phyloP scores from a whole-genome alignment of 2,113 vertebrate genomes.

The Megaceryle torquata region DNA sequence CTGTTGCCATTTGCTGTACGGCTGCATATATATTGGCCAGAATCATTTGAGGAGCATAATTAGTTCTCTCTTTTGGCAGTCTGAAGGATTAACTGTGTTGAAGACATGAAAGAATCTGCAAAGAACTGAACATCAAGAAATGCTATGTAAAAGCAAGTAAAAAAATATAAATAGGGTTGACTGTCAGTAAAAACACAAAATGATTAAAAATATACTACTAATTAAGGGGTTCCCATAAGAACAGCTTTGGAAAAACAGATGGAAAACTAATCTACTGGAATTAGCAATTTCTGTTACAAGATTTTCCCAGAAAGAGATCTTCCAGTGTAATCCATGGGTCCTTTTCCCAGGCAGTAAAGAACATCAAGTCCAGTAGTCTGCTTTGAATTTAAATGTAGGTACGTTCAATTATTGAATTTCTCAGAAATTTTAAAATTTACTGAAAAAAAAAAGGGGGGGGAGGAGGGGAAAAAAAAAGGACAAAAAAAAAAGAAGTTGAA shows the following conservation, averaged over 20 bases:
- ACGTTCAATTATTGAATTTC: neutral
- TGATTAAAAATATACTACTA: slow-evolving; percentile 12
- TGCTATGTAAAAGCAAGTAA: neutral
- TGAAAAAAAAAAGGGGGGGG: neutral
- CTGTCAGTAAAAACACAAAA: neutral
- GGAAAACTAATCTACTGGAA: slow-evolving; percentile 44
- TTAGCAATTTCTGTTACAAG: slow-evolving; percentile 20
- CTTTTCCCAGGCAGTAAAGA: slow-evolving; percentile 1
- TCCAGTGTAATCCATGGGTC: neutral
- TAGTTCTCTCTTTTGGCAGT: neutral
- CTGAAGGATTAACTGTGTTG: neutral
- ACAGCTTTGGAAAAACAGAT: neutral
- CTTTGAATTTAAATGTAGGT: neutral
- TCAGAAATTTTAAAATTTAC: neutral
- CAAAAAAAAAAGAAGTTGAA: neutral
- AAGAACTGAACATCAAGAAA: neutral
- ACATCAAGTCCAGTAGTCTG: neutral
- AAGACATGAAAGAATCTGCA: neutral
- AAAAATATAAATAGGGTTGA: neutral
- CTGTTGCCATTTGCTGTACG: neutral
- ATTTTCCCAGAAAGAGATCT: slow-evolving; percentile 25
- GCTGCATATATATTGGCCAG: neutral
- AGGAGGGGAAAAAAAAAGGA: no score
- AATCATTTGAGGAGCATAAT: neutral
- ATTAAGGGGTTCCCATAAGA: slow-evolving; percentile 6